Evolutionary conservation across 2,797 vertebrate species (phyloP).

Genomic region (Oryzias sinensis): DNA sequence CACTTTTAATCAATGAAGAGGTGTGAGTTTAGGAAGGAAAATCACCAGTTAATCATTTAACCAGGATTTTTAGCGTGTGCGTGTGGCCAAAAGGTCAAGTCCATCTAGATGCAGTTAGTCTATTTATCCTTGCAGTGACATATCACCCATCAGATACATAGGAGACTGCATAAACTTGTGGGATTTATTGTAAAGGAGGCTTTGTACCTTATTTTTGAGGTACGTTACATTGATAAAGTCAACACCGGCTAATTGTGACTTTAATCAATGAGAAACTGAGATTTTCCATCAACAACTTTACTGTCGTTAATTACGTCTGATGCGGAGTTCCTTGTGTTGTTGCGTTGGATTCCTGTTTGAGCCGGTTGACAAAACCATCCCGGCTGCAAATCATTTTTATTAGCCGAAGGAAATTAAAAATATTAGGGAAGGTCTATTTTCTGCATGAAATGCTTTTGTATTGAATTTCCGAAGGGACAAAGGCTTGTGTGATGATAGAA

Average conservation of each 20-base stretch:
- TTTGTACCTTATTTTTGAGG: slow-evolving; percentile 13
- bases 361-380: no score
- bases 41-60: slow-evolving; percentile 69
- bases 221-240: slow-evolving; percentile 30
- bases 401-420: no score
- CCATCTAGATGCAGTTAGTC: slow-evolving; percentile 20
- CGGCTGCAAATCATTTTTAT: no score
- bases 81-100: slow-evolving; percentile 66
- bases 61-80: slow-evolving; percentile 55
- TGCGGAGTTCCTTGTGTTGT: slow-evolving; percentile 11
- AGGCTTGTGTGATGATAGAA: slow-evolving; percentile 1
- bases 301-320: not conserved
- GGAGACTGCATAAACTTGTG: slow-evolving; percentile 1
- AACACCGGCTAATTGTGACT: slow-evolving; percentile 39
- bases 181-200: not conserved
- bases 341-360: slow-evolving; percentile 28
- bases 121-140: slow-evolving; percentile 27
- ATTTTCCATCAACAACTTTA: slow-evolving; percentile 42
- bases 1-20: slow-evolving; percentile 72
- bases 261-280: slow-evolving; percentile 49
- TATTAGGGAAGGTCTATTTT: no score
- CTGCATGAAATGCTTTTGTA: no score
- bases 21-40: slow-evolving; percentile 65
- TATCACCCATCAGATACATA: not conserved
- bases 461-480: no score